These are phyloP conservation scores for Conops quadrifasciatus DNA, from an alignment of 2,888 invertebrate species.

Conservation along the genomic window DNA sequence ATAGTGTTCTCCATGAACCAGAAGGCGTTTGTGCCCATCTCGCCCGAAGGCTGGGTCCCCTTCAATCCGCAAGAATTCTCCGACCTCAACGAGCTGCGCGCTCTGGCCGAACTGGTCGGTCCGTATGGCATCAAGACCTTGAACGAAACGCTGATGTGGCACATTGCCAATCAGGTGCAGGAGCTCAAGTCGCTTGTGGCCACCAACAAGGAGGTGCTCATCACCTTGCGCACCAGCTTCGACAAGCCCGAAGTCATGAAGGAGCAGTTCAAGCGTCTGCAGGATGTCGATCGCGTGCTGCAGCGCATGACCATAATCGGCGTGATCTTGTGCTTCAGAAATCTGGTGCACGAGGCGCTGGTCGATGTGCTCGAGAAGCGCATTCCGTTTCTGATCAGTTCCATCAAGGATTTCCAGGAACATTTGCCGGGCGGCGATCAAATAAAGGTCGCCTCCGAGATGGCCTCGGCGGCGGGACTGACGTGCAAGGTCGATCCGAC, in stretches of 20 bases:
- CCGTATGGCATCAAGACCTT: constrained; percentile 98
- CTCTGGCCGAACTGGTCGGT: constrained; percentile 95
- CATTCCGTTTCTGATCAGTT: constrained; percentile 94
- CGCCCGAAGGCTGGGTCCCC: constrained; percentile 89
- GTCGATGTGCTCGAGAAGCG: constrained; percentile 92
- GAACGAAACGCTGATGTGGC: constrained; percentile 98
- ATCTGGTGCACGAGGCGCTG: constrained; percentile 92
- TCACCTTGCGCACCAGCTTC: constrained; percentile 91
- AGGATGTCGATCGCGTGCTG: constrained; percentile 93
- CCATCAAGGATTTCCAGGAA: constrained; percentile 93
- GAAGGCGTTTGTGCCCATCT: constrained; percentile 93
- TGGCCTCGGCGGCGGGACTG: constrained; percentile 96
- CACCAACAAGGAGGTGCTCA: constrained; percentile 90
- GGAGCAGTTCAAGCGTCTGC: constrained; percentile 89
- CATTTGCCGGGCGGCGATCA: constrained; percentile 91
- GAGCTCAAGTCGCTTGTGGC: constrained; percentile 93
- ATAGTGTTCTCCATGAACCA: constrained; percentile 97
- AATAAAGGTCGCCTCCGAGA: constrained; percentile 91
- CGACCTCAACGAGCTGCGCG: constrained; percentile 92
- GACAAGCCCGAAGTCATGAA: constrained; percentile 99
- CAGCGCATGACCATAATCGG: constrained; percentile 98
- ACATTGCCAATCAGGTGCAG: constrained; percentile 96
- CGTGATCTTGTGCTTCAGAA: constrained; percentile 94
- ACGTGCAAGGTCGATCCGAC: constrained; percentile 95
- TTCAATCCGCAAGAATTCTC: constrained; percentile 99